A percentile compares a stretch with the other conserved stretches of the same genome.
Conservation (phyloP, 1,140 invertebrate genomes). For the Rhyzopertha dominica region DNA sequence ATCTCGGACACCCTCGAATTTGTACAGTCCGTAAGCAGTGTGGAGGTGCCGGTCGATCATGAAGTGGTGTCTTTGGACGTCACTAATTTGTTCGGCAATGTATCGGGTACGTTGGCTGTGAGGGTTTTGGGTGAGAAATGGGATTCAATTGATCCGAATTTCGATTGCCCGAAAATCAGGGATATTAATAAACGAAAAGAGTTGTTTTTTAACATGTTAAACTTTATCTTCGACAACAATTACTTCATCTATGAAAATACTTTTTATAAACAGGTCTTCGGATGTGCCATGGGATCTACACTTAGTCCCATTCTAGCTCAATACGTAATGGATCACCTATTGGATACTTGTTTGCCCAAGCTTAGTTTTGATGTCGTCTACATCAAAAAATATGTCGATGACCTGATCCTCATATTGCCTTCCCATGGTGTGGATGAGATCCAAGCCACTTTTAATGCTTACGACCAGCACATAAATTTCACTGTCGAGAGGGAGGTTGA, state of each 20-base stretch:
- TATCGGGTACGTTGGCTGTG: too few relatives aligned
- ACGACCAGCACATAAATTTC: too few relatives aligned
- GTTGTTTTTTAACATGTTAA: neutral
- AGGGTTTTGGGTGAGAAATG: too few relatives aligned
- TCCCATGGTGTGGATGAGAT: neutral
- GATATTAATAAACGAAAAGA: neutral
- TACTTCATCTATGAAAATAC: neutral
- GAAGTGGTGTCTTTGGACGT: too few relatives aligned
- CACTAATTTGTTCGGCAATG: too few relatives aligned
- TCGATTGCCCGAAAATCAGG: too few relatives aligned
- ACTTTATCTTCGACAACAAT: neutral
- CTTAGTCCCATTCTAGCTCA: constrained; percentile 4
- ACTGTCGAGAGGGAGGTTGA: too few relatives aligned
- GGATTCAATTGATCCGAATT: too few relatives aligned
- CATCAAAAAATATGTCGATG: constrained; percentile 7
- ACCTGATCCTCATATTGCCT: neutral
- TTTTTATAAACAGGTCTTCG: constrained; percentile 3
- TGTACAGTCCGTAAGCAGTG: too few relatives aligned
- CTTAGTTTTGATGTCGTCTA: neutral
- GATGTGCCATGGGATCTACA: neutral
- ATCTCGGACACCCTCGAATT: too few relatives aligned
- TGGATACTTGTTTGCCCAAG: neutral
- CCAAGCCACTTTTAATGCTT: too few relatives aligned
- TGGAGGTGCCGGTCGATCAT: too few relatives aligned
- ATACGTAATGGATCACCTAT: constrained; percentile 3